These are phyloP conservation scores for Eptesicus fuscus DNA, from an alignment of 2,113 vertebrate species.

Conservation along the genomic window DNA sequence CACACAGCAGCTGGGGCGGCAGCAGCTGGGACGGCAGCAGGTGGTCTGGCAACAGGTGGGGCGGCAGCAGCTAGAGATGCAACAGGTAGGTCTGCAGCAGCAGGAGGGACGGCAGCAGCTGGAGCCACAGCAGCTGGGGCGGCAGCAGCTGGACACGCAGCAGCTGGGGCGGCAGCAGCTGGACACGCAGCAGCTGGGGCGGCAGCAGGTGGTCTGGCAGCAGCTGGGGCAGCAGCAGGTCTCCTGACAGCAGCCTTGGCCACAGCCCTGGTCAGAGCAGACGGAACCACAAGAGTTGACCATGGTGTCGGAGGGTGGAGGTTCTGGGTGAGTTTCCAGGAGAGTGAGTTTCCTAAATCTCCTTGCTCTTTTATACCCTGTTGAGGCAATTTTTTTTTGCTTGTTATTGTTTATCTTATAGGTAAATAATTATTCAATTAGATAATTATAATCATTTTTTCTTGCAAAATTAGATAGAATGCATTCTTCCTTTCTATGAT, in stretches of 20 bases:
- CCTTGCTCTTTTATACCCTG: background rate
- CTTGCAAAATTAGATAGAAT: background rate
- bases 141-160: background rate
- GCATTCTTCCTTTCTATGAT: background rate
- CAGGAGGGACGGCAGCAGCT: background rate
- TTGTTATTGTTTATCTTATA: background rate
- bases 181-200: background rate
- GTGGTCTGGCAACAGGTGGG: background rate
- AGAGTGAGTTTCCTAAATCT: background rate
- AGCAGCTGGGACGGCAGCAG: background rate
- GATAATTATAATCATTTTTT: background rate
- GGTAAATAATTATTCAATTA: background rate
- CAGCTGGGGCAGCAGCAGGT: background rate
- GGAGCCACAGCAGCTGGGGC: background rate
- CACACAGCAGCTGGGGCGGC: rapidly evolving
- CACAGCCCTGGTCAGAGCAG: conserved; percentile 39
- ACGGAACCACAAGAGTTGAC: conserved; percentile 27
- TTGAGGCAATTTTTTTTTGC: background rate
- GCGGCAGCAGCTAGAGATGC: background rate
- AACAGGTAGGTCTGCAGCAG: background rate
- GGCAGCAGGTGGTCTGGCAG: background rate
- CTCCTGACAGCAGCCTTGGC: background rate
- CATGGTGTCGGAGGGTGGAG: conserved; percentile 25
- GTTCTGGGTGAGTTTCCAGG: conserved; percentile 18
- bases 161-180: background rate